A percentile compares a stretch with the other conserved stretches of the same genome.
These are phyloP conservation scores for Tragelaphus strepsiceros DNA, from an alignment of 2,113 vertebrate genomes.

Conservation along the genomic window DNA sequence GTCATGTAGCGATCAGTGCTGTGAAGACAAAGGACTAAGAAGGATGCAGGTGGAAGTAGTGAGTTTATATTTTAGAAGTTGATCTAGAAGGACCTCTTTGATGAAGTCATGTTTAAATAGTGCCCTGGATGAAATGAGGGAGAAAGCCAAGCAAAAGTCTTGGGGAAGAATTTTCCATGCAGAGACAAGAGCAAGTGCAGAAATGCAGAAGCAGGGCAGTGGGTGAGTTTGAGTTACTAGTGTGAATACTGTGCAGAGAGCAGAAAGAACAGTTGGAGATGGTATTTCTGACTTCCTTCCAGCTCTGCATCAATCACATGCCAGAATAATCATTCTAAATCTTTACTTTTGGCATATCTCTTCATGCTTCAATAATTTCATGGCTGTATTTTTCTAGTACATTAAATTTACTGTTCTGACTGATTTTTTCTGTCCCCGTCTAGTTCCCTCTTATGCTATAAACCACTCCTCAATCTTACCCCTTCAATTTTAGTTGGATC, in stretches of 20 bases:
- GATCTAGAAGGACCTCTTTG: background rate
- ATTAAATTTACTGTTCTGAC: constrained; percentile 13
- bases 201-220: background rate
- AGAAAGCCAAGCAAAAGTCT: background rate
- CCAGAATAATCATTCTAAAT: constrained; percentile 14
- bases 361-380: background rate
- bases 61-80: background rate
- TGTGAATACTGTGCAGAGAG: background rate
- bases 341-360: constrained; percentile 4
- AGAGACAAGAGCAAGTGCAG: background rate
- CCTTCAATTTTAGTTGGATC: background rate
- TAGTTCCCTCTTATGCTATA: background rate
- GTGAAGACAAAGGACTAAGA: background rate
- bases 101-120: background rate
- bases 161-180: background rate
- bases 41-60: background rate
- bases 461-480: background rate
- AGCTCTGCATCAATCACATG: background rate
- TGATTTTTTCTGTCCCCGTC: background rate
- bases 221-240: background rate
- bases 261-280: background rate
- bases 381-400: constrained; percentile 34
- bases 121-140: background rate
- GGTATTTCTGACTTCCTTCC: constrained; percentile 1
- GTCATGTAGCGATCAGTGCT: background rate